Conservation (phyloP, 2,888 invertebrate species). For the Celastrina argiolus region DNA sequence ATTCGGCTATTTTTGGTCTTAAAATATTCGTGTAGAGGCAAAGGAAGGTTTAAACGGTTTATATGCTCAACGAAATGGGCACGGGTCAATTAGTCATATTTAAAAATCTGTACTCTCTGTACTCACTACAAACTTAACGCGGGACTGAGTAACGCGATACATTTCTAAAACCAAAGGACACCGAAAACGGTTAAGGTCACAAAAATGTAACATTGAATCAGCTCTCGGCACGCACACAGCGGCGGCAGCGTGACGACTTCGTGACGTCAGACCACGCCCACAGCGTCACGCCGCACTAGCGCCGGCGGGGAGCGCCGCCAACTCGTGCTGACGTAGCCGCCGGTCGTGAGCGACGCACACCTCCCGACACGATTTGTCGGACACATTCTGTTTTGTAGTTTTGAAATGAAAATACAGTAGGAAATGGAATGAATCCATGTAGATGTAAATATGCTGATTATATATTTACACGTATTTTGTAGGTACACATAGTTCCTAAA, state of each 20-base stretch:
- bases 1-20: no score
- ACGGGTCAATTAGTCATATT: no score
- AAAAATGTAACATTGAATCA: constrained; percentile 72
- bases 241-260: constrained; percentile 50
- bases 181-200: constrained; percentile 72
- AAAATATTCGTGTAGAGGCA: no score
- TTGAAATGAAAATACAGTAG: no score
- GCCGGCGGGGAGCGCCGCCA: constrained; percentile 28
- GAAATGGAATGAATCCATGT: no score
- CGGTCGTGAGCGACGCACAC: background rate
- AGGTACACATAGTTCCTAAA: no score
- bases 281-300: constrained; percentile 38
- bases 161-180: constrained; percentile 44
- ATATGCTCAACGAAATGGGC: no score
- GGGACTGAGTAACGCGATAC: background rate
- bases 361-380: background rate
- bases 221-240: constrained; percentile 48
- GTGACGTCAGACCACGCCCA: constrained; percentile 40
- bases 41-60: no score
- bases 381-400: no score
- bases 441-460: no score
- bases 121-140: constrained; percentile 20
- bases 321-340: constrained; percentile 9
- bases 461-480: no score
- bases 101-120: no score